phyloP scores from a whole-genome alignment of 64 coral and sea anemone species.

The Hydrozoanthus tunicans region DNA sequence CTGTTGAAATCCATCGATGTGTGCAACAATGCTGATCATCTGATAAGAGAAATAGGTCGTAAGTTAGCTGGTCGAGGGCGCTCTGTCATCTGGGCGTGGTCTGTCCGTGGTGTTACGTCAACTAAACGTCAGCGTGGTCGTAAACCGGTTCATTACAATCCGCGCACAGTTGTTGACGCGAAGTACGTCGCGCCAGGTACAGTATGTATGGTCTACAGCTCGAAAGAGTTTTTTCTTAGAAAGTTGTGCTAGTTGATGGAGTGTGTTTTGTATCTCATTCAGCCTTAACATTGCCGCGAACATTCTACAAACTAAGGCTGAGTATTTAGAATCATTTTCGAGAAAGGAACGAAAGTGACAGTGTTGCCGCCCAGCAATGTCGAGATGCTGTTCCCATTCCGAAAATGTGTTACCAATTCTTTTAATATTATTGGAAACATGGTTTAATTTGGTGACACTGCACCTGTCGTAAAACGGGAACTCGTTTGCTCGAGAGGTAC shows the following conservation, averaged over 20 bases:
- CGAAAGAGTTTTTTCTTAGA: not conserved
- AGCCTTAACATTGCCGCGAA: slow-evolving; percentile 22
- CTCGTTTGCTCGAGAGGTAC: too few relatives aligned
- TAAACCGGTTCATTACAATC: too few relatives aligned
- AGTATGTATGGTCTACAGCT: not conserved
- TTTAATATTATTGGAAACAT: slow-evolving; percentile 5
- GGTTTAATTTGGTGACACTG: not conserved
- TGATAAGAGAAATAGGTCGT: not conserved
- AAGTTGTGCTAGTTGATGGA: slow-evolving; percentile 22
- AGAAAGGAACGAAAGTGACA: slow-evolving; percentile 11
- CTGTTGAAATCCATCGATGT: not conserved
- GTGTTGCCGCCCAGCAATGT: not conserved
- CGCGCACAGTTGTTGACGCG: too few relatives aligned
- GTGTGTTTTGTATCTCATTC: slow-evolving; percentile 24
- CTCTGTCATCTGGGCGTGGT: too few relatives aligned
- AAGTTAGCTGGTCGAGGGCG: too few relatives aligned
- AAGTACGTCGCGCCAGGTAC: not conserved
- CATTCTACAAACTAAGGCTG: not conserved
- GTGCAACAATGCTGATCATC: not conserved
- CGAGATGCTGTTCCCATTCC: slow-evolving; percentile 27
- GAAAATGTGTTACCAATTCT: not conserved
- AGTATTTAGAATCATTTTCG: slow-evolving; percentile 15
- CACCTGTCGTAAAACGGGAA: too few relatives aligned
- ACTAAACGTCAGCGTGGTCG: too few relatives aligned
- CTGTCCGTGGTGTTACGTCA: too few relatives aligned